Evolutionary conservation across 2,797 vertebrate genomes (phyloP).

Genomic region (Hemibagrus guttatus): DNA sequence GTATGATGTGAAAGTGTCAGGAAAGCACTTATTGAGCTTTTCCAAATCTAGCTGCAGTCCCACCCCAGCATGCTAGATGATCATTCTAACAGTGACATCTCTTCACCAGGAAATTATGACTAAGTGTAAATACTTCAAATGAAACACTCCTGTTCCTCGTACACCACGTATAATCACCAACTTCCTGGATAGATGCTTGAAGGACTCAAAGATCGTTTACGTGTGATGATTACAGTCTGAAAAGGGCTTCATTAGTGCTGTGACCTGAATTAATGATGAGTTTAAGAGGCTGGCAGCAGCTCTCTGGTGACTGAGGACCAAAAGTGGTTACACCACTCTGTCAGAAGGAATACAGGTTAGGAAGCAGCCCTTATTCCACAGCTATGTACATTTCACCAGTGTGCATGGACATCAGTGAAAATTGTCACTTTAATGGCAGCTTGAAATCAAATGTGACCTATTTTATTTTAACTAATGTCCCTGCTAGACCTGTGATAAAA

Average conservation of each 20-base stretch:
- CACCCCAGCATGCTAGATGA: not conserved
- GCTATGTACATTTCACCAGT: not conserved
- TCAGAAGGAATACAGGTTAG: conserved; percentile 2
- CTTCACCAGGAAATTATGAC: not conserved
- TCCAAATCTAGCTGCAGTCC: not conserved
- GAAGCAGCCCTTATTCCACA: not conserved
- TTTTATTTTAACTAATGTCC: not conserved
- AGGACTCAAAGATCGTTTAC: conserved; percentile 25
- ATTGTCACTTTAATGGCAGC: not conserved
- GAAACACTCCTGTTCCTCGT: not conserved
- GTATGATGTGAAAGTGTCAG: not conserved
- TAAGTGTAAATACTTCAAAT: not conserved
- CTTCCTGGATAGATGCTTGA: not conserved
- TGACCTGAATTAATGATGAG: conserved; percentile 52
- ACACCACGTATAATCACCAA: not conserved
- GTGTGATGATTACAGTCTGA: conserved; percentile 36
- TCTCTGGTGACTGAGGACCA: conserved; percentile 34
- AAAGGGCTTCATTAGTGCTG: conserved; percentile 42
- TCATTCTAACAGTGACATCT: not conserved
- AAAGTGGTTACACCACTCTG: not conserved
- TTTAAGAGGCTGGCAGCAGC: conserved; percentile 33
- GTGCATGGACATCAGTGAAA: not conserved
- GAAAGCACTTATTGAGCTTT: not conserved
- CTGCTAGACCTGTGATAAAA: not conserved
- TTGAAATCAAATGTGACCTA: not conserved